Conservation (phyloP, 2,113 vertebrate genomes). For the Ia io region DNA sequence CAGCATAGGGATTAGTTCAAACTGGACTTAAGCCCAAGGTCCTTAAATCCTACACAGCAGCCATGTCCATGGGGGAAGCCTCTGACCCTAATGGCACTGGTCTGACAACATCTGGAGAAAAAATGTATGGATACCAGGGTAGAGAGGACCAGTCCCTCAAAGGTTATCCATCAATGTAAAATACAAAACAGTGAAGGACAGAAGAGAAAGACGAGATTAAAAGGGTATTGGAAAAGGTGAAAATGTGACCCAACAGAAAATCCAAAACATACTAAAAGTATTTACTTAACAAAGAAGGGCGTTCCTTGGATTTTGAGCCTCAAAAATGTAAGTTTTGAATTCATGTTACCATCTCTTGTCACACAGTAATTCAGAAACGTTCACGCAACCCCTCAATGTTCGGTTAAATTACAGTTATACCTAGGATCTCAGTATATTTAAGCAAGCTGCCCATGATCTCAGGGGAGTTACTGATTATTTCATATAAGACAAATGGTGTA, state of each 20-base stretch:
- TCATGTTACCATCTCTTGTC: neutral
- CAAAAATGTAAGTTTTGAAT: neutral
- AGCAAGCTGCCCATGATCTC: neutral
- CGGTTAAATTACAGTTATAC: neutral
- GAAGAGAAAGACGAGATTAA: neutral
- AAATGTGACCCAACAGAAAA: neutral
- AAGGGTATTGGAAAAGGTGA: neutral
- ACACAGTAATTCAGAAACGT: neutral
- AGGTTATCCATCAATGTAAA: neutral
- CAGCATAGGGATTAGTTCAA: neutral
- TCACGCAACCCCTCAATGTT: neutral
- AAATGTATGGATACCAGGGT: neutral
- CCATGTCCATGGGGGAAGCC: neutral
- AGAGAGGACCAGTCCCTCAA: neutral
- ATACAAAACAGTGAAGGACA: neutral
- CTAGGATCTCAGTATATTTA: neutral
- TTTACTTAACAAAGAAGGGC: neutral
- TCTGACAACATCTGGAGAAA: neutral
- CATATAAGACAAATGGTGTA: too few relatives aligned
- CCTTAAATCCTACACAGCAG: neutral
- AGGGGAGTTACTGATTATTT: neutral
- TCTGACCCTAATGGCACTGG: neutral
- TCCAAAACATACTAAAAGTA: neutral
- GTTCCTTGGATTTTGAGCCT: neutral
- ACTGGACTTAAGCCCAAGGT: neutral